These are phyloP conservation scores for Riptortus pedestris DNA, from an alignment of 1,140 invertebrate species.

Conservation along the genomic window DNA sequence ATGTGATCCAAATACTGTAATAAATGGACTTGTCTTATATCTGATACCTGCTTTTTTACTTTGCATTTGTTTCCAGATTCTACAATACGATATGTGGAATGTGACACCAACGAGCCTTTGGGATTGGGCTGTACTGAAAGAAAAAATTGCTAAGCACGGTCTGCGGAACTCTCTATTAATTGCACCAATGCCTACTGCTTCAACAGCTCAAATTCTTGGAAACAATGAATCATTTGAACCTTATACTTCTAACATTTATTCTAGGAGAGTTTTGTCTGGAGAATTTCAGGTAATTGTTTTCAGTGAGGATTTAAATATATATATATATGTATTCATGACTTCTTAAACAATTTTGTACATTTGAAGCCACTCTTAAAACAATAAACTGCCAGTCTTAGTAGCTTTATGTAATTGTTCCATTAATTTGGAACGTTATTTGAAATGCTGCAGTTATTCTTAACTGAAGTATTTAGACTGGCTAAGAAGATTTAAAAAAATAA, in stretches of 20 bases:
- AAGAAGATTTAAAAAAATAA: too few species aligned
- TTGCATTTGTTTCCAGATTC: constrained; percentile 50
- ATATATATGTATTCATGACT: background rate
- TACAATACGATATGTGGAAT: constrained; percentile 98
- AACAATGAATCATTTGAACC: constrained; percentile 99
- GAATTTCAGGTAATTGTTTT: constrained; percentile 54
- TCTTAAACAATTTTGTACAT: too few species aligned
- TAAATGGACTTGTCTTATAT: too few species aligned
- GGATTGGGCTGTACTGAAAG: constrained; percentile 79
- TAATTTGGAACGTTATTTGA: too few species aligned
- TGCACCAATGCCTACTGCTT: constrained; percentile 98
- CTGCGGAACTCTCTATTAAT: constrained; percentile 88
- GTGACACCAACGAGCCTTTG: constrained; percentile 78
- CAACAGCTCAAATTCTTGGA: constrained; percentile 96
- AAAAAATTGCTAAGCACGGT: constrained; percentile 80
- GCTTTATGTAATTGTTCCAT: too few species aligned
- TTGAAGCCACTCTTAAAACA: too few species aligned
- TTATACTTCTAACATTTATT: constrained; percentile 96
- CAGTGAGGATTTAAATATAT: background rate
- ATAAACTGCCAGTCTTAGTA: too few species aligned
- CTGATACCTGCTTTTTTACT: too few species aligned
- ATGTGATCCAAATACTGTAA: too few species aligned
- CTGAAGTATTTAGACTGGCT: too few species aligned
- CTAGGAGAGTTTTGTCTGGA: constrained; percentile 79
- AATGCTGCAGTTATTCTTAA: too few species aligned